A percentile compares a stretch with the other conserved stretches of the same genome.
These are phyloP conservation scores for Crenichthys baileyi DNA, from an alignment of 2,797 vertebrate genomes.

Conservation along the genomic window DNA sequence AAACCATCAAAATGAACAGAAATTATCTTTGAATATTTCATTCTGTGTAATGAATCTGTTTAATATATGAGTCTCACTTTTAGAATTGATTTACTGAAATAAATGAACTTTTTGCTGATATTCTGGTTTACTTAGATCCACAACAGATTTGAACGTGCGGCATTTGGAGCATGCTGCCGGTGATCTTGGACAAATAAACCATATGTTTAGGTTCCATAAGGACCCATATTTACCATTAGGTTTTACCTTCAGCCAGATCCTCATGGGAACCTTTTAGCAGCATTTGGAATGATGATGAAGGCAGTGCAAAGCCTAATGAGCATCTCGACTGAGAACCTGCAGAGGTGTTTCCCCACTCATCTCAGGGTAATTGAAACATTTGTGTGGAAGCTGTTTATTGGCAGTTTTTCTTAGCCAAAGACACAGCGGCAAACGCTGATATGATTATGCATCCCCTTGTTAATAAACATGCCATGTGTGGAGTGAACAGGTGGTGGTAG, in stretches of 20 bases:
- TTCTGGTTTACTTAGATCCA: background rate
- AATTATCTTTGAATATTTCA: background rate
- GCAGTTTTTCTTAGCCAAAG: constrained; percentile 7
- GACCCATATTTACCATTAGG: constrained; percentile 24
- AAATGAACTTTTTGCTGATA: background rate
- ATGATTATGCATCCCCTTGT: background rate
- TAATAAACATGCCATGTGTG: background rate
- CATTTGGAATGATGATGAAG: constrained; percentile 55
- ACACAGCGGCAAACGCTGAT: constrained; percentile 17
- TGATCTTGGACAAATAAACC: constrained; percentile 1
- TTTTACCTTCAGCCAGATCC: constrained; percentile 23
- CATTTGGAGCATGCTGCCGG: constrained; percentile 5
- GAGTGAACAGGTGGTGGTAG: background rate
- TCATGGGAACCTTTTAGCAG: constrained; percentile 53
- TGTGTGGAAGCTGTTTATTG: constrained; percentile 3
- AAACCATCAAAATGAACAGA: background rate
- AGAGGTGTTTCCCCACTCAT: constrained; percentile 37
- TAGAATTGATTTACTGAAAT: background rate
- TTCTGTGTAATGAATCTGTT: background rate
- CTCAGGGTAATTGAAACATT: constrained; percentile 15
- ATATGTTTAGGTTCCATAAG: constrained; percentile 17
- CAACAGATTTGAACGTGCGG: background rate
- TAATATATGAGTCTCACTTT: background rate
- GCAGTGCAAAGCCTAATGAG: constrained; percentile 56
- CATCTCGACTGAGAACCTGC: constrained; percentile 37